Evolutionary conservation across 1,140 invertebrate species (phyloP).

Genomic region (Drosophila sp.): DNA sequence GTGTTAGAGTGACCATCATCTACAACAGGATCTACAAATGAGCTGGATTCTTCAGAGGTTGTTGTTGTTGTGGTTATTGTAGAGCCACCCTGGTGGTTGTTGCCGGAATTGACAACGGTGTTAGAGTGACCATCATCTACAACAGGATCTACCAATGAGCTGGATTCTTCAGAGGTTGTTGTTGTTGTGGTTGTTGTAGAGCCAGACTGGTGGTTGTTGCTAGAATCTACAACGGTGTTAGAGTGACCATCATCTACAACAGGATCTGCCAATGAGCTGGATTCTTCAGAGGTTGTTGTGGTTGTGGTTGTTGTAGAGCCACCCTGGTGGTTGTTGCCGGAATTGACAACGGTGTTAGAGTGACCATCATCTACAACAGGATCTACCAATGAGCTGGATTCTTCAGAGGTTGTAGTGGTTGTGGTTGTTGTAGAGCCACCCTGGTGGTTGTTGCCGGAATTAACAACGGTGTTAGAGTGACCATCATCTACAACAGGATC

Average conservation of each 20-base stretch:
- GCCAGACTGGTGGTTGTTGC: constrained; percentile 3
- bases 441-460: background rate
- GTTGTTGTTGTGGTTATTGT: constrained; percentile 9
- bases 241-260: background rate
- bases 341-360: background rate
- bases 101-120: no score
- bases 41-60: background rate
- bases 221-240: background rate
- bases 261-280: background rate
- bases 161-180: constrained; percentile 5
- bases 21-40: background rate
- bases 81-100: background rate
- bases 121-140: background rate
- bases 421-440: constrained; percentile 9
- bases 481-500: background rate
- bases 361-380: constrained; percentile 3
- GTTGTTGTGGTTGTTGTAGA: constrained; percentile 4
- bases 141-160: background rate
- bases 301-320: constrained; percentile 12
- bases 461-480: background rate
- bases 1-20: background rate
- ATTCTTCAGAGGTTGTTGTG: constrained; percentile 11
- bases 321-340: constrained; percentile 1
- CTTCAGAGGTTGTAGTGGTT: constrained; percentile 2
- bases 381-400: background rate